Evolutionary conservation across 23 tunicate species (phyloP).

Genomic region (Styela clava): DNA sequence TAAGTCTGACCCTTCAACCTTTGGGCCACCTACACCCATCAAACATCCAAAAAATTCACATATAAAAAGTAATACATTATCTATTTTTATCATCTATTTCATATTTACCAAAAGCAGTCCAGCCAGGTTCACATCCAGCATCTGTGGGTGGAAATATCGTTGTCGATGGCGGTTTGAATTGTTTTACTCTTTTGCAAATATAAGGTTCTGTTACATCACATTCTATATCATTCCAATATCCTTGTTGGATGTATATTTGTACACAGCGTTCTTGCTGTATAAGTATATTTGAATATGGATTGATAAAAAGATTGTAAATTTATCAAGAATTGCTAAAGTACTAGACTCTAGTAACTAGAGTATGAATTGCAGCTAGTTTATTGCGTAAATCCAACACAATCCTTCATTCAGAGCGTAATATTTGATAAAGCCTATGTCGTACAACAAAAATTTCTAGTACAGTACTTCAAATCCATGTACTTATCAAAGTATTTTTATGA

Average conservation of each 20-base stretch:
- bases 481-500: no score
- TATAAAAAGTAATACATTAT: no score
- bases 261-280: conserved; percentile 50
- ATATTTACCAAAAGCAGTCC: conserved; percentile 76
- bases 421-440: no score
- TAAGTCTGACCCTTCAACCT: no score
- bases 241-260: conserved; percentile 65
- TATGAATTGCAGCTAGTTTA: not conserved
- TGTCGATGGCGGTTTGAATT: conserved; percentile 51
- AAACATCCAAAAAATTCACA: no score
- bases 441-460: no score
- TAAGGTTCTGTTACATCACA: conserved; percentile 57
- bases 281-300: not conserved
- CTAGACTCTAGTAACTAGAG: not conserved
- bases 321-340: no score
- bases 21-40: no score
- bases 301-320: not conserved
- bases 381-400: not conserved
- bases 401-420: no score
- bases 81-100: no score
- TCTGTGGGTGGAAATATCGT: conserved; percentile 45
- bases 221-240: conserved; percentile 80
- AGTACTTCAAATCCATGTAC: no score
- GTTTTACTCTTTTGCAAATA: conserved; percentile 77
- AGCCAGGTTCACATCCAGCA: conserved; percentile 84